A percentile compares a stretch with the other conserved stretches of the same genome.
Evolutionary conservation across 2,888 invertebrate species (phyloP).

Genomic region (Camptogramma bilineatum): DNA sequence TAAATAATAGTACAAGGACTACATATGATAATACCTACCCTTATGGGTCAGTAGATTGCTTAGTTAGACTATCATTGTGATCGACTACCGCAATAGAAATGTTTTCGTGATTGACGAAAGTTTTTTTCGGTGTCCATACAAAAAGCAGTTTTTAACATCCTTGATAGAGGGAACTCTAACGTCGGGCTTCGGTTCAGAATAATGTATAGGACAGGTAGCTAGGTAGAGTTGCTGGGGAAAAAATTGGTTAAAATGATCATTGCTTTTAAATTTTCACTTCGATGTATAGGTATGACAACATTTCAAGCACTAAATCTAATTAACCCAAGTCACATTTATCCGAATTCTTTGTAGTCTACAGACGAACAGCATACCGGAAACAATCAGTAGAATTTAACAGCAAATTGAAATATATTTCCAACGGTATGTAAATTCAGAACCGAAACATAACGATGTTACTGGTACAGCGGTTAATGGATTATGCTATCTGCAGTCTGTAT

Average conservation of each 20-base stretch:
- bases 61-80: too few species aligned
- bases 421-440: conserved; percentile 69
- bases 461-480: conserved; percentile 64
- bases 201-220: too few species aligned
- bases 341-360: neutral
- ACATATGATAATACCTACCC: too few species aligned
- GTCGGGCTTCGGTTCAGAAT: too few species aligned
- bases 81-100: too few species aligned
- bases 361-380: conserved; percentile 25
- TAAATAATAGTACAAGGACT: too few species aligned
- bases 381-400: conserved; percentile 63
- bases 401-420: conserved; percentile 66
- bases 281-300: neutral
- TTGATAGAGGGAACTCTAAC: too few species aligned
- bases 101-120: too few species aligned
- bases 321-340: neutral
- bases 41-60: too few species aligned
- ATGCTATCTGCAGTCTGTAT: conserved; percentile 60
- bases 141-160: too few species aligned
- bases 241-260: neutral
- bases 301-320: neutral
- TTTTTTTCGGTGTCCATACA: too few species aligned
- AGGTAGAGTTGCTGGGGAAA: too few species aligned
- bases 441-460: conserved; percentile 72
- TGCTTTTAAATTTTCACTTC: neutral